These are phyloP conservation scores for Paraplagusia blochii DNA, from an alignment of 2,113 vertebrate species.

Conservation along the genomic window DNA sequence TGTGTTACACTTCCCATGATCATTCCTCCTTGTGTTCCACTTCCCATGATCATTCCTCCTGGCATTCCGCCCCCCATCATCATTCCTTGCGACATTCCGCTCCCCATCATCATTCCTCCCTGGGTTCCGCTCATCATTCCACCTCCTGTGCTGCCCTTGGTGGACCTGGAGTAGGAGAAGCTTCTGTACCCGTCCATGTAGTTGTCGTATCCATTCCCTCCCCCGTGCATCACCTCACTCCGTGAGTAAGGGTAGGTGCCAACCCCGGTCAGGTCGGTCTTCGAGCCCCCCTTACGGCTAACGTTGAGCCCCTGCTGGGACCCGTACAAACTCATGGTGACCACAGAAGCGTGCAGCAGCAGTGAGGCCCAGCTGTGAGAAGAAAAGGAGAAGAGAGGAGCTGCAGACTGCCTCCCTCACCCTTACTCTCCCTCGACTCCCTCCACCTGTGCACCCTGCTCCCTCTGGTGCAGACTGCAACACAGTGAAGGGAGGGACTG, in stretches of 20 bases:
- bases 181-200: constrained; percentile 49
- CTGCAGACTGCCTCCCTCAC: neutral
- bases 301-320: constrained; percentile 58
- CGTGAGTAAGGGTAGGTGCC: constrained; percentile 37
- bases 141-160: constrained; percentile 16
- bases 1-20: neutral
- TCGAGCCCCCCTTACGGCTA: constrained; percentile 36
- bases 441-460: neutral
- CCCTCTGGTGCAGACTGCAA: constrained; percentile 40
- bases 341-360: neutral
- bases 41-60: constrained; percentile 9
- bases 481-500: neutral
- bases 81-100: constrained; percentile 12
- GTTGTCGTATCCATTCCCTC: constrained; percentile 58
- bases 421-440: constrained; percentile 4
- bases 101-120: neutral
- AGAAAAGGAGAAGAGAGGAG: neutral
- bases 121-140: constrained; percentile 1
- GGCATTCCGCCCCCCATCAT: neutral
- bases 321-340: constrained; percentile 56
- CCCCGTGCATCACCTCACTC: constrained; percentile 52
- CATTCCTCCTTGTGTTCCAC: constrained; percentile 2
- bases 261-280: constrained; percentile 41
- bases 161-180: constrained; percentile 30
- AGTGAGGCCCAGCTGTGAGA: neutral